Evolutionary conservation across 1,140 invertebrate genomes (phyloP).

Genomic region (Danaus melanippus): DNA sequence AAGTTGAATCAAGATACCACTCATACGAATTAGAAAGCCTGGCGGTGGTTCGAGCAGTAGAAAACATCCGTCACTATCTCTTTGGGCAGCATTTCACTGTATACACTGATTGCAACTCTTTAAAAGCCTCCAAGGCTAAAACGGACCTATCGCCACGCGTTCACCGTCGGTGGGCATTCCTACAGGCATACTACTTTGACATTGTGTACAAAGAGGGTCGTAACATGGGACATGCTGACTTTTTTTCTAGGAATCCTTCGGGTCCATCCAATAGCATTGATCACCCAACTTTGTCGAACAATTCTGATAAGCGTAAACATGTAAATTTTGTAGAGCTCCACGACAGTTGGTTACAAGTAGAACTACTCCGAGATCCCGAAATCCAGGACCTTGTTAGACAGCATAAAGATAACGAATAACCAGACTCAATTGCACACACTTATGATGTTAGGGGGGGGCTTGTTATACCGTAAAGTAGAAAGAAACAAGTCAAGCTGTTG

Average conservation of each 20-base stretch:
- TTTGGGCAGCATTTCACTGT: constrained; percentile 33
- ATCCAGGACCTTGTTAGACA: constrained; percentile 21
- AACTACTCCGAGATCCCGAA: constrained; percentile 23
- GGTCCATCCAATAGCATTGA: too few relatives aligned
- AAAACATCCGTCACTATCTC: constrained; percentile 32
- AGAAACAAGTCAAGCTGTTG: too few relatives aligned
- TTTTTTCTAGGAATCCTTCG: constrained; percentile 22
- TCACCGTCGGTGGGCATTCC: constrained; percentile 12
- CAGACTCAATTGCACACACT: too few relatives aligned
- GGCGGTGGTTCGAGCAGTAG: constrained; percentile 30
- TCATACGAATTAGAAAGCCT: constrained; percentile 40
- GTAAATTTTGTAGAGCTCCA: constrained; percentile 23
- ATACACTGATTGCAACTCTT: too few relatives aligned
- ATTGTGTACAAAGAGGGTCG: too few relatives aligned
- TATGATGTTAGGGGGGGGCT: too few relatives aligned
- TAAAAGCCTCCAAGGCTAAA: constrained; percentile 36
- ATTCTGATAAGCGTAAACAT: too few relatives aligned
- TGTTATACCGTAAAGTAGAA: too few relatives aligned
- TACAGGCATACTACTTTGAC: too few relatives aligned
- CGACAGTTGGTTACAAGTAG: constrained; percentile 21
- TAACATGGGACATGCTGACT: constrained; percentile 19
- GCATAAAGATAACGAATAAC: constrained; percentile 2
- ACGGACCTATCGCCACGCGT: constrained; percentile 34
- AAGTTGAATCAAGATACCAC: too few relatives aligned
- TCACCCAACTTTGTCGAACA: too few relatives aligned